Percentiles rank a stretch among this genome's conserved stretches.
Evolutionary conservation across 2,888 invertebrate species (phyloP).

Genomic region (Hypomecis atomaria): DNA sequence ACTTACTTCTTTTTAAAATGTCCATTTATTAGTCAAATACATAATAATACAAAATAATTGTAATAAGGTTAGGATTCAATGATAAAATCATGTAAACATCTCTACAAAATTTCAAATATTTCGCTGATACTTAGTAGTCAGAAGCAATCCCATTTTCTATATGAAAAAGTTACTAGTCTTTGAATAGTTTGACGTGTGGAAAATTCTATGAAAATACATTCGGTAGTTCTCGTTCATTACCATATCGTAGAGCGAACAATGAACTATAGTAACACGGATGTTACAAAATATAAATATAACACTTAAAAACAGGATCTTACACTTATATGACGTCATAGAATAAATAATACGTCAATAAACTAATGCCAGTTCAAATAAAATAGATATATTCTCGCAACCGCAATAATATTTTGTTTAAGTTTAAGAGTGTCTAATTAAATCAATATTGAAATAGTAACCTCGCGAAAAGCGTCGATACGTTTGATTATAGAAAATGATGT

Average conservation of each 20-base stretch:
- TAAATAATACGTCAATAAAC: slow-evolving; percentile 16
- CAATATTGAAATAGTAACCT: slow-evolving; percentile 27
- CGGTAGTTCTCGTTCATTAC: background rate
- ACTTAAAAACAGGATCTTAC: slow-evolving; percentile 28
- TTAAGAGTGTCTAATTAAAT: slow-evolving; percentile 30
- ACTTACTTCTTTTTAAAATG: too few relatives aligned
- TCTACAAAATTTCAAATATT: too few relatives aligned
- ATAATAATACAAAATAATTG: too few relatives aligned
- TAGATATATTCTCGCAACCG: slow-evolving; percentile 10
- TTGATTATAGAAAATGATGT: slow-evolving; percentile 9
- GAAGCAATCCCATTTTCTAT: too few relatives aligned
- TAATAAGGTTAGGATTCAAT: too few relatives aligned
- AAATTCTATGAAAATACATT: slow-evolving; percentile 7
- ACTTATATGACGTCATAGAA: slow-evolving; percentile 21
- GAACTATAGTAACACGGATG: slow-evolving; percentile 1
- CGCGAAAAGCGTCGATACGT: slow-evolving; percentile 14
- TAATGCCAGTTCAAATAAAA: slow-evolving; percentile 30
- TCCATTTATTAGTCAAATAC: too few relatives aligned
- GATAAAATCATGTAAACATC: too few relatives aligned
- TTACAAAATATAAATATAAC: slow-evolving; percentile 14
- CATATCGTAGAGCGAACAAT: background rate
- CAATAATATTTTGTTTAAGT: slow-evolving; percentile 28
- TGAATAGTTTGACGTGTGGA: background rate
- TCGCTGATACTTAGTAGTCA: too few relatives aligned
- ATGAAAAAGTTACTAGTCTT: too few relatives aligned